Conservation (phyloP, 1,140 invertebrate species). For the Diabrotica undecimpunctata region DNA sequence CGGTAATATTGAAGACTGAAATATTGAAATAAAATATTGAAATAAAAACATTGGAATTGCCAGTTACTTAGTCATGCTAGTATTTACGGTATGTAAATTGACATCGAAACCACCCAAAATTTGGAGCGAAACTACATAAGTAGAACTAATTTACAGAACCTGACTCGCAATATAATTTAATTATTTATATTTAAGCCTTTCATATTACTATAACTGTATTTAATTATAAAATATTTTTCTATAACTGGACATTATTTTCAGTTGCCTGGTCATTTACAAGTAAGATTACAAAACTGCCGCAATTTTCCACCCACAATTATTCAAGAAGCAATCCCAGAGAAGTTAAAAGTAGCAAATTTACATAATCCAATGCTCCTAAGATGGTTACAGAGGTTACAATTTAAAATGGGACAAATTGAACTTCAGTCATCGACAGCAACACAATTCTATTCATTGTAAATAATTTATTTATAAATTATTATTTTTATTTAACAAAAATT, state of each 20-base stretch:
- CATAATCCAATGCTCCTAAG: constrained; percentile 61
- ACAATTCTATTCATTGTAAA: constrained; percentile 78
- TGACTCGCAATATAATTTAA: too few relatives aligned
- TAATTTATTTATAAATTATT: constrained; percentile 4
- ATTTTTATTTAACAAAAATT: constrained; percentile 16
- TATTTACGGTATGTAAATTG: too few relatives aligned
- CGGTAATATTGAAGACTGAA: too few relatives aligned
- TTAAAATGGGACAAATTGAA: constrained; percentile 98
- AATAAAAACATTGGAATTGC: too few relatives aligned
- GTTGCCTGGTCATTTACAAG: constrained; percentile 85
- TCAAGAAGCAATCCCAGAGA: constrained; percentile 42
- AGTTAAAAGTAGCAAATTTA: constrained; percentile 38
- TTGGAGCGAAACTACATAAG: too few relatives aligned
- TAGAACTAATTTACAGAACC: too few relatives aligned
- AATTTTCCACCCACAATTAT: constrained; percentile 64
- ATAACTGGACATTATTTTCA: constrained; percentile 47
- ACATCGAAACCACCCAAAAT: too few relatives aligned
- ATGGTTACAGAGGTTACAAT: constrained; percentile 91
- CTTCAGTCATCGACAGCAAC: constrained; percentile 89
- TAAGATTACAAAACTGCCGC: constrained; percentile 84
- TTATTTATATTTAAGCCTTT: too few relatives aligned
- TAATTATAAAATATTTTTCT: too few relatives aligned
- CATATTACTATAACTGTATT: too few relatives aligned
- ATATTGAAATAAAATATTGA: too few relatives aligned
- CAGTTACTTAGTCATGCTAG: too few relatives aligned